Evolutionary conservation across 2,888 invertebrate species (phyloP), one percentile per base, ranked within the genome.

Genomic region (Ypsolopha scabrella): DNA sequence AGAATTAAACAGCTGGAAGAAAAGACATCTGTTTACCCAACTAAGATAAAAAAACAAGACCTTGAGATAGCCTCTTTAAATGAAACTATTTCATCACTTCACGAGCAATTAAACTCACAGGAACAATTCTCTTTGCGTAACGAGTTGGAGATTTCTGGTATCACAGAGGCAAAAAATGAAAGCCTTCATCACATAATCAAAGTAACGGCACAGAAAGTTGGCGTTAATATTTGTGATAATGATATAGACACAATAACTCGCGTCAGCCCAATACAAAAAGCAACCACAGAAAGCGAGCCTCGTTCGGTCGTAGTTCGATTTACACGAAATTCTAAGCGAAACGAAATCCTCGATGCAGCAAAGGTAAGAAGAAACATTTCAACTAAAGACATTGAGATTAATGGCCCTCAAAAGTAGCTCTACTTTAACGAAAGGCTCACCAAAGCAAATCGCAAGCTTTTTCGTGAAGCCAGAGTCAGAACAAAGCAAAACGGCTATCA

Each of bases 241-340:
- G 58, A 62, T 24, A 54, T 62, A n/a, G 58, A 58, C 41, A 53
- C 54, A 34, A 51, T 55, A 0, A n/a, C 45, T 7, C 38, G 60
- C 34, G 54, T 52, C 1, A 58, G 58, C 1, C 54, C 57, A 2
- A 54, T 51, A 13, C n/a, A n/a, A n/a, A n/a, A n/a, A n/a, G n/a
- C n/a, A n/a, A n/a, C n/a, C n/a, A n/a, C 43, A n/a, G 37, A 36
- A 2, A 24, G 14, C 2, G 38, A 36, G 38, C 41, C 39, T 1
- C 49, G 49, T 14, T n/a, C 41, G 6, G 8, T 48, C 6, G 48
- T 48, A 13, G 48, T 48, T 4, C 48, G 48, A 2, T 48, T 48
- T 13, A 37, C 13, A 6, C 14, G 49, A 14, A 39, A 36, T 11
- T 6, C 49, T 6, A 41, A 41, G n/a, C 49, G 49, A 8, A 41